Conservation (phyloP, 2,113 vertebrate genomes). For the Malurus alboscapulatus region DNA sequence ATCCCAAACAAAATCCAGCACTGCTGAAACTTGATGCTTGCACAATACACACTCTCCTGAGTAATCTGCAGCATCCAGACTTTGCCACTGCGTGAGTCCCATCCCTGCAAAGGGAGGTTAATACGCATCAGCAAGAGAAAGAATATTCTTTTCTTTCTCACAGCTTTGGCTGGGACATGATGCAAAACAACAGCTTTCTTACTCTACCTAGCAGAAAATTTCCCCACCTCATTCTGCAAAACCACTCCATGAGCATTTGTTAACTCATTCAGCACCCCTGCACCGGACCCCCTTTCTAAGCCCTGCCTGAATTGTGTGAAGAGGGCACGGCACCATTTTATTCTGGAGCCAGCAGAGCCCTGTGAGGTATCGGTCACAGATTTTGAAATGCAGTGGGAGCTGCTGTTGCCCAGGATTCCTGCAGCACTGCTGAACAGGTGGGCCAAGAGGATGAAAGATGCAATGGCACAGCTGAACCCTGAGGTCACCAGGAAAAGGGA, state of each 20-base stretch:
- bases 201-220: background rate
- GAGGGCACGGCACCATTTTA: background rate
- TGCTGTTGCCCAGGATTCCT: background rate
- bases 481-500: fast-evolving
- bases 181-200: background rate
- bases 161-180: background rate
- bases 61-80: background rate
- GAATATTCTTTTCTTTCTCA: background rate
- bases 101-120: background rate
- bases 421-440: background rate
- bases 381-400: background rate
- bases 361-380: background rate
- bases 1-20: background rate
- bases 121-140: background rate
- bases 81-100: background rate
- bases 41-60: background rate
- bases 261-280: background rate
- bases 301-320: background rate
- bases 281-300: background rate
- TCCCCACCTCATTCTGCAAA: background rate
- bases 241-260: background rate
- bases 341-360: background rate
- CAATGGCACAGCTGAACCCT: background rate
- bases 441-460: background rate
- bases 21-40: background rate